Conservation (phyloP, 2,888 invertebrate genomes). For the Dascillus cervinus region DNA sequence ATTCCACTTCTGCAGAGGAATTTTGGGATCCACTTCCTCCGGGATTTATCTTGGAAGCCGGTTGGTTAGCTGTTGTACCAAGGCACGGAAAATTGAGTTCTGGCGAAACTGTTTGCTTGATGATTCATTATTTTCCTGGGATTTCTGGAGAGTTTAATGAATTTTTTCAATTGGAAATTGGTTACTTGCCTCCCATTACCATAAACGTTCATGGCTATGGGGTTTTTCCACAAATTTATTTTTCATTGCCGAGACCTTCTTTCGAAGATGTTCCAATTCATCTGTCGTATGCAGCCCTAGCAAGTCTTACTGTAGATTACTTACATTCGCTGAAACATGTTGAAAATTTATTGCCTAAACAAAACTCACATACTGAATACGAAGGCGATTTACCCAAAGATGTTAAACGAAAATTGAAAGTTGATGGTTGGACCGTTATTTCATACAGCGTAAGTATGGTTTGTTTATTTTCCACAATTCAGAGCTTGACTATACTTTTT, state of each 20-base stretch:
- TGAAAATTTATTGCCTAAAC: constrained; percentile 10
- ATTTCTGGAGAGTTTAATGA: constrained; percentile 48
- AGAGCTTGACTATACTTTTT: too few species aligned
- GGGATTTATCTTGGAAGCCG: constrained; percentile 40
- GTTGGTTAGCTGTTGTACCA: constrained; percentile 45
- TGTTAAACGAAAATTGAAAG: constrained; percentile 15
- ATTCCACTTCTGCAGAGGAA: constrained; percentile 42
- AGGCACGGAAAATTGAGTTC: constrained; percentile 40
- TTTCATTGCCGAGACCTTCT: constrained; percentile 43
- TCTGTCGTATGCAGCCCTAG: constrained; percentile 47
- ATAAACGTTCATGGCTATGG: constrained; percentile 52
- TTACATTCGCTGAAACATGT: constrained; percentile 33
- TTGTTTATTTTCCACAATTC: too few species aligned
- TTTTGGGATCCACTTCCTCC: constrained; percentile 36
- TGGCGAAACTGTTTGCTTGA: constrained; percentile 40
- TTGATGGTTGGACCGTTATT: constrained; percentile 34
- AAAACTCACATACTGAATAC: constrained; percentile 5
- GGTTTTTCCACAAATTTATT: constrained; percentile 51
- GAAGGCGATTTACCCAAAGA: constrained; percentile 16
- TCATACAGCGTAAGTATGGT: constrained; percentile 21
- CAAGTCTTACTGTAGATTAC: constrained; percentile 40
- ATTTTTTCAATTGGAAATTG: constrained; percentile 45
- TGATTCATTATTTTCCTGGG: constrained; percentile 48
- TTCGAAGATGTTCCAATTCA: constrained; percentile 25
- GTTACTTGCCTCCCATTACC: constrained; percentile 46